Percentiles rank a stretch among this genome's conserved stretches.
phyloP scores from a whole-genome alignment of 2,797 vertebrate species.

The Pelochelys cantorii region DNA sequence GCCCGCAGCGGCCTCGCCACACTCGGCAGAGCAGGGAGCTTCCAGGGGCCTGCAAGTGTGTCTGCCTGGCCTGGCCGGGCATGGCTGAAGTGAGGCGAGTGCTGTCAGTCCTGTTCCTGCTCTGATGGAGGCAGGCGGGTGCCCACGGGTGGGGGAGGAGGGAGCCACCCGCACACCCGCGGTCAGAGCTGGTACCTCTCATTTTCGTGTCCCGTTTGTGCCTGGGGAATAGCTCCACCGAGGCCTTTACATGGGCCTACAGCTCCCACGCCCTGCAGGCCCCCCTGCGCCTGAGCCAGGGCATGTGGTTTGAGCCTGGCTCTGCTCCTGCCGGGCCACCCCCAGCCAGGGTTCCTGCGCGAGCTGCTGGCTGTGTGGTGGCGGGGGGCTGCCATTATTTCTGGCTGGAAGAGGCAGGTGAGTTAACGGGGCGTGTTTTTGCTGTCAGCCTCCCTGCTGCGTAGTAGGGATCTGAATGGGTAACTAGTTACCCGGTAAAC shows the following conservation, averaged over 20 bases:
- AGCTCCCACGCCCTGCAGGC: too few species aligned
- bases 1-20: not conserved
- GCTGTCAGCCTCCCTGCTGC: not conserved
- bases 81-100: not conserved
- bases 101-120: not conserved
- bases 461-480: too few species aligned
- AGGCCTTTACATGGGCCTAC: too few species aligned
- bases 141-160: not conserved
- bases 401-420: not conserved
- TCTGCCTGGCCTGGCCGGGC: not conserved
- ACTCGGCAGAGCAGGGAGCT: not conserved
- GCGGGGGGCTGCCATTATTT: not conserved
- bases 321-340: too few species aligned
- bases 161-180: too few species aligned
- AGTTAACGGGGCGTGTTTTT: not conserved
- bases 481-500: too few species aligned
- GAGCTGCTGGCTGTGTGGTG: not conserved
- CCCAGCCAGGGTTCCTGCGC: not conserved
- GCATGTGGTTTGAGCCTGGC: not conserved
- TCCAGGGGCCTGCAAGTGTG: not conserved
- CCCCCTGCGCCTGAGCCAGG: not conserved
- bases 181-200: not conserved
- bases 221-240: not conserved
- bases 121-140: not conserved
- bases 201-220: not conserved